Evolutionary conservation across 2,888 invertebrate species (phyloP).

Genomic region (Marronus borbonicus): DNA sequence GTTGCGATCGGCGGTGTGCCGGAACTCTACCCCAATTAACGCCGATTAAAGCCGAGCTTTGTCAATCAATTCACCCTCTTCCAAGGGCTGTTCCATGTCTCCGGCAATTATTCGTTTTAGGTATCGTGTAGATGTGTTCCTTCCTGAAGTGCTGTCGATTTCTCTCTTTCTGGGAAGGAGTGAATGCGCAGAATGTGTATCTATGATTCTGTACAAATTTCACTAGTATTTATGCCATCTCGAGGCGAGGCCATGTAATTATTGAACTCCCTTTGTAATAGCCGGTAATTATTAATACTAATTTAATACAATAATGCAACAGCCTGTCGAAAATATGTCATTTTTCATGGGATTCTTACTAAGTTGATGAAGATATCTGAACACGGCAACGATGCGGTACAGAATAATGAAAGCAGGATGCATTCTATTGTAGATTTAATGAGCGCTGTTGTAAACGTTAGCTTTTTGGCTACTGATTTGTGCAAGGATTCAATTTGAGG

Average conservation of each 20-base stretch:
- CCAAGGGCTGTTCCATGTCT: slow-evolving; percentile 8
- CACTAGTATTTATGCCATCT: too few relatives aligned
- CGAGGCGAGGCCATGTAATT: too few relatives aligned
- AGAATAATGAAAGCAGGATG: slow-evolving; percentile 4
- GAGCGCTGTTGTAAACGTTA: background rate
- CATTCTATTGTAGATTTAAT: background rate
- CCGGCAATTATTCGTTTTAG: background rate
- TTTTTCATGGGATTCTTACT: background rate
- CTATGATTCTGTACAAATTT: too few relatives aligned
- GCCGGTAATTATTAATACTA: too few relatives aligned
- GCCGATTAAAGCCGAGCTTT: slow-evolving; percentile 55
- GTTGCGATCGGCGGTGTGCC: slow-evolving; percentile 41
- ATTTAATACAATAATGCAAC: too few relatives aligned
- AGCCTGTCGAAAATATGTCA: too few relatives aligned
- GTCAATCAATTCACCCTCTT: slow-evolving; percentile 50
- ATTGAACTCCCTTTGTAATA: too few relatives aligned
- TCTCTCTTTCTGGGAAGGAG: too few relatives aligned
- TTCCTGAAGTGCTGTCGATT: too few relatives aligned
- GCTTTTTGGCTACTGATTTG: background rate
- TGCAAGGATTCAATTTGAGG: background rate
- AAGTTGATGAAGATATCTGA: background rate
- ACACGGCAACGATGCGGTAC: background rate
- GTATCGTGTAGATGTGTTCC: background rate
- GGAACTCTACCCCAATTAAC: slow-evolving; percentile 53
- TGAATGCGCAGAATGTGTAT: too few relatives aligned